Base-by-base conservation (phyloP, 2,797 vertebrate species). In the Sebastiscus tertius region DNA sequence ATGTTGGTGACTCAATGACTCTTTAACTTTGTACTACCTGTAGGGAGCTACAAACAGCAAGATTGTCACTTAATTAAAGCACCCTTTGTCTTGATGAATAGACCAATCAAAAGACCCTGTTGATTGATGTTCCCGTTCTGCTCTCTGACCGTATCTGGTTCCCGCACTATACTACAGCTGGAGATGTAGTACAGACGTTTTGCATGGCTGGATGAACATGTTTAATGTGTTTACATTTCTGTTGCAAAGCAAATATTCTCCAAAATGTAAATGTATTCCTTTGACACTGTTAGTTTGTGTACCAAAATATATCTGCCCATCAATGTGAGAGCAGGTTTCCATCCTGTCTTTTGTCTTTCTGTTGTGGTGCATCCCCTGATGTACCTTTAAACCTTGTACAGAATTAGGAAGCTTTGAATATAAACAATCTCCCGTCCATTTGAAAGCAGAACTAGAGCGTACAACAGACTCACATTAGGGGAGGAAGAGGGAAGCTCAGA, bases 401-500 rank as follows among this genome's bases (percentile, higher is more conserved):
- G n/a, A 72, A 60, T 39, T 5, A 55, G 33, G 63, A 69, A 29
- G 20, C n/a, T 59, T 22, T 59, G 13, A 61, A 7, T 10, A 4
- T 42, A 10, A 79, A 62, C n/a, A 77, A 27, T 1, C 14, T 22
- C 34, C 12, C 0, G 34, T 36, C 34, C 34, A 36, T 36, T 36
- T 36, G 12, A 36, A 0, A 4, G 34, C 34, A 36, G 34, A 36
- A 36, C 1, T 31, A 8, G 36, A 2, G 27, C 42, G 9, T 6
- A 26, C 3, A 63, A 18, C 36, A 42, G 27, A n/a, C 14, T 72
- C 22, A 1, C 26, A 7, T 75, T 75, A 24, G 27, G 3, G 13
- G 18, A 22, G 29, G 77, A 88, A 79, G 62, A 27, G 7, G 31
- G 71, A 88, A 88, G 18, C 54, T 7, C 54, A 68, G 8, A 56